Base-by-base conservation (phyloP, 2,797 vertebrate genomes). In the Halcyon chelicuti region DNA sequence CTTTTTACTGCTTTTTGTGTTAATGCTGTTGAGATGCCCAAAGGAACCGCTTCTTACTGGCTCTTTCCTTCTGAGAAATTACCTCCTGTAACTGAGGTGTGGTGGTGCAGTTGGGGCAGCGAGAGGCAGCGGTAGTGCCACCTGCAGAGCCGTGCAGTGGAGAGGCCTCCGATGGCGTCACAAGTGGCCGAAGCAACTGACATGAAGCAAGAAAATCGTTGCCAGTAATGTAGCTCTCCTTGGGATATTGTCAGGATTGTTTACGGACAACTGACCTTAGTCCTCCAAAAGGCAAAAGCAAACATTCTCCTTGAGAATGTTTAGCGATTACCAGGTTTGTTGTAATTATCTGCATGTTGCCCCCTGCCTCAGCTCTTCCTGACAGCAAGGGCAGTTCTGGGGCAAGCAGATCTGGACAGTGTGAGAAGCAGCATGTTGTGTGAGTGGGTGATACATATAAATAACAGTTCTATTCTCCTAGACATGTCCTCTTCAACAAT, bases 21-120 rank as follows among this genome's bases (percentile, higher is more conserved):
- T 95, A 85, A 94, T 93, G 67, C 82, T 95, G 76, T 92, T 74
- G 88, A 65, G 82, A 58, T 90, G 67, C 92, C 88, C 79, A 72
- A 47, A 87, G 95, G 90, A 96, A 81, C 60, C 25, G 1, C 78
- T 94, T 78, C 82, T 83, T 93, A 79, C 7, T 95, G 86, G 84
- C 76, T 89, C 79, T 77, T 84, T 92, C 54, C 40, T 93, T 93
- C 77, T 87, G 83, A 70, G 75, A 84, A 93, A 81, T 93, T 76
- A 29, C 80, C 67, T 91, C 81, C 49, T 93, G 52, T 91, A 80
- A 75, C 63, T 35, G 83, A 88, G 63, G 79, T 0, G 3, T 76
- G 84, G 66, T 66, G 26, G 75, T 86, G 58, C 74, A 80, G 33
- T 22, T 67, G 12, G 80, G 92, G 84, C 75, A 83, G 78, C 49